These are phyloP conservation scores for Acrocephalus arundinaceus DNA, from an alignment of 2,113 vertebrate genomes.

Conservation along the genomic window DNA sequence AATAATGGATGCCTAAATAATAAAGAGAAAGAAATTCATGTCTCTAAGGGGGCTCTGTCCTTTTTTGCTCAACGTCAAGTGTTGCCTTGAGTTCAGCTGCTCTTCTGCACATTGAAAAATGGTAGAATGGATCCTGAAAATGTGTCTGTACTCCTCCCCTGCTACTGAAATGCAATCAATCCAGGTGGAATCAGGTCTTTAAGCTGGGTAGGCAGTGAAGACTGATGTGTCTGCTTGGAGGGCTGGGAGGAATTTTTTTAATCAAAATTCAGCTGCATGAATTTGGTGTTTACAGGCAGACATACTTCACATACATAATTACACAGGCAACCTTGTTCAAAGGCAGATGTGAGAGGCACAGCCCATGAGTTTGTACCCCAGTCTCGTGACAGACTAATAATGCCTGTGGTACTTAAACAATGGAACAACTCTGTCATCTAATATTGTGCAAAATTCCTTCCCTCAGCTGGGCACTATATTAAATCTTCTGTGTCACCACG, in stretches of 20 bases:
- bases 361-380: neutral
- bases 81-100: neutral
- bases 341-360: neutral
- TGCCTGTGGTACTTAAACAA: constrained; percentile 24
- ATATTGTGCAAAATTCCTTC: constrained; percentile 43
- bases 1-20: neutral
- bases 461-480: constrained; percentile 23
- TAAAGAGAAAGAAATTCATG: neutral
- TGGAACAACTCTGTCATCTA: constrained; percentile 49
- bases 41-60: neutral
- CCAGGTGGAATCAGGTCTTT: neutral
- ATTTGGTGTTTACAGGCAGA: constrained; percentile 1
- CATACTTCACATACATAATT: neutral
- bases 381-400: neutral
- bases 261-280: constrained; percentile 17
- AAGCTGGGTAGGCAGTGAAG: neutral
- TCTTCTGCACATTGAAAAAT: neutral
- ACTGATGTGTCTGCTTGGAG: constrained; percentile 5
- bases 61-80: neutral
- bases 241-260: constrained; percentile 17
- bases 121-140: neutral
- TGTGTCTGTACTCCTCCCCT: neutral
- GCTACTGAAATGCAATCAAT: neutral
- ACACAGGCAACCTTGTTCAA: constrained; percentile 28
- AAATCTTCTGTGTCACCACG: constrained; percentile 9